Percentiles rank a stretch among this genome's conserved stretches.
Evolutionary conservation across 1,140 invertebrate species (phyloP).

Genomic region (Tetramorium simillimum): DNA sequence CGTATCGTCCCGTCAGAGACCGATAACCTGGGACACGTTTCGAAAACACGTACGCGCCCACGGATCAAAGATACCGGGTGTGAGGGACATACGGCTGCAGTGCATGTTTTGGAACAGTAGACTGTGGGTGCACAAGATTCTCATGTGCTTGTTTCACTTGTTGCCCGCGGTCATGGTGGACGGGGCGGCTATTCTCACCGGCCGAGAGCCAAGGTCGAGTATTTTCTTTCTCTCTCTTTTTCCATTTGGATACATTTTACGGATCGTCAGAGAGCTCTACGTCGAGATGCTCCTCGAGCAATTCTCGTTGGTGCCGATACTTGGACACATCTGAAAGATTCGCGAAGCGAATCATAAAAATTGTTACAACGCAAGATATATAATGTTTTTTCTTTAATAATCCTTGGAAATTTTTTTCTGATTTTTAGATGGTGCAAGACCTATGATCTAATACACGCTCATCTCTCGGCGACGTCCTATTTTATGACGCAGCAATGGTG

Average conservation of each 20-base stretch:
- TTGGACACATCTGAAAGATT: not conserved
- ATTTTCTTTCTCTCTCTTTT: not conserved
- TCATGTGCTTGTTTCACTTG: conserved; percentile 81
- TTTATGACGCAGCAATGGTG: conserved; percentile 88
- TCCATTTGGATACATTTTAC: not conserved
- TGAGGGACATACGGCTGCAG: conserved; percentile 86
- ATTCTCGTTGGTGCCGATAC: no score
- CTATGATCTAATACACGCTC: conserved; percentile 87
- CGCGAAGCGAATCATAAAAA: not conserved
- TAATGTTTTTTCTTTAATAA: not conserved
- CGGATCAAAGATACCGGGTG: conserved; percentile 82
- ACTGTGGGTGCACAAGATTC: conserved; percentile 84
- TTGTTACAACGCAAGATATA: not conserved
- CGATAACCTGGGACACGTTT: conserved; percentile 87
- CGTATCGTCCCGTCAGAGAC: conserved; percentile 86
- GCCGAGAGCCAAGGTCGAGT: conserved; percentile 81
- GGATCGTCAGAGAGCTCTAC: not conserved
- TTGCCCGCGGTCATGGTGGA: conserved; percentile 83
- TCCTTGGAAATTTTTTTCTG: not conserved
- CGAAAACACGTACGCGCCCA: conserved; percentile 82
- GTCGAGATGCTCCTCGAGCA: not conserved
- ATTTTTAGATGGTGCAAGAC: conserved; percentile 85
- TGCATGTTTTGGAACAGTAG: conserved; percentile 83
- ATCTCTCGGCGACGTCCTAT: conserved; percentile 86
- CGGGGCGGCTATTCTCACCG: conserved; percentile 70